These are phyloP conservation scores for Hydrophis major DNA, from an alignment of 2,797 vertebrate species.

Conservation along the genomic window DNA sequence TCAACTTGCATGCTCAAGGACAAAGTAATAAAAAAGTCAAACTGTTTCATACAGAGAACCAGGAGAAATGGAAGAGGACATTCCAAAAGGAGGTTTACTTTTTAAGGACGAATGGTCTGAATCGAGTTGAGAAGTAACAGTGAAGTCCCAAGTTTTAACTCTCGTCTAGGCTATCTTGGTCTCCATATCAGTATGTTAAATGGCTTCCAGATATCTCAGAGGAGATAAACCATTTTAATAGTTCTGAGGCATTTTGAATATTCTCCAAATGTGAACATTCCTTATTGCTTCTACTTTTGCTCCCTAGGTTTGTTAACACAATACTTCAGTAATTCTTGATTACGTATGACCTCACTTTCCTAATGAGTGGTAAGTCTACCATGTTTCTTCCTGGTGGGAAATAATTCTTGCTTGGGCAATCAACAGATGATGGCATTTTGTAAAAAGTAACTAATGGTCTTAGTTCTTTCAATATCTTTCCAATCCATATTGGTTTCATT, in stretches of 20 bases:
- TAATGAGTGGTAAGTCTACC: background rate
- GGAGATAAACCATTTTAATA: conserved; percentile 8
- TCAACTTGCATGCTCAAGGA: conserved; percentile 10
- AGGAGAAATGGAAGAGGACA: background rate
- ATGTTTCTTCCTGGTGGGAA: background rate
- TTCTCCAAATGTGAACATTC: background rate
- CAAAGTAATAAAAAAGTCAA: background rate
- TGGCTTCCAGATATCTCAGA: background rate
- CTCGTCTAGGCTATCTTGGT: background rate
- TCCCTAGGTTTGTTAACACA: background rate
- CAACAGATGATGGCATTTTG: background rate
- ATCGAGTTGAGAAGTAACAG: background rate
- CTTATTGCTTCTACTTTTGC: background rate
- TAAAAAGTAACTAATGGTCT: background rate
- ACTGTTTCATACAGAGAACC: background rate
- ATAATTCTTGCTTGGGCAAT: rapidly evolving
- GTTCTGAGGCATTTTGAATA: background rate
- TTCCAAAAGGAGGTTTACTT: background rate
- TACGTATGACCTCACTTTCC: background rate
- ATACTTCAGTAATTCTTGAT: background rate
- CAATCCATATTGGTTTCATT: background rate
- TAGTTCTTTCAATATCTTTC: background rate
- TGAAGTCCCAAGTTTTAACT: background rate
- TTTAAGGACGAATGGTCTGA: background rate
- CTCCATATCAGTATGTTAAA: background rate